Percentiles rank a stretch among this genome's conserved stretches.
These are phyloP conservation scores for Felis catus DNA, from an alignment of 2,113 vertebrate genomes.

Conservation along the genomic window F.catus_Fca126_mat1.0 CM031416.1:34425001-34425500, in stretches of 20 bases:
- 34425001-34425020: neutral
- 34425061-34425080: neutral
- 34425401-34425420: neutral
- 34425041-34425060: neutral
- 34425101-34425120: neutral
- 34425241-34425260: too few species aligned
- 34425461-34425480: neutral
- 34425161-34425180: too few species aligned
- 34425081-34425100: neutral
- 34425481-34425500: neutral
- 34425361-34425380: neutral
- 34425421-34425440: neutral
- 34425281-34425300: too few species aligned
- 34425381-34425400: neutral
- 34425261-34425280: too few species aligned
- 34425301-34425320: too few species aligned
- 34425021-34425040: neutral
- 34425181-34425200: too few species aligned
- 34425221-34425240: too few species aligned
- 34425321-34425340: too few species aligned
- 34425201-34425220: too few species aligned
- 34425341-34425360: neutral
- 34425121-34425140: neutral
- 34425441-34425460: neutral
- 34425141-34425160: too few species aligned